Conservation (phyloP, 2,797 vertebrate genomes). For the Microchirus variegatus region DNA sequence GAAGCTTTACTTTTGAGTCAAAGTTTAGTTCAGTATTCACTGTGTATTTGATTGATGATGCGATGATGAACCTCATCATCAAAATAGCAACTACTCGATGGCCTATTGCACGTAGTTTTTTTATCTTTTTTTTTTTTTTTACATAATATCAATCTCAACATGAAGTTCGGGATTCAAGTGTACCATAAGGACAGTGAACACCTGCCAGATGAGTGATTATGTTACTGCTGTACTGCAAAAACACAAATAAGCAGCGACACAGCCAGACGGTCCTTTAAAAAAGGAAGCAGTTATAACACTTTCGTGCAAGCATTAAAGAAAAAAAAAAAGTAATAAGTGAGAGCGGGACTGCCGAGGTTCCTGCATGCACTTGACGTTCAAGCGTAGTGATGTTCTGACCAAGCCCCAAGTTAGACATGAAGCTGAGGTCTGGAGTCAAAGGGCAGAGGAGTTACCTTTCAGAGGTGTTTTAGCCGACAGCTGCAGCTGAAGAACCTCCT, state of each 20-base stretch:
- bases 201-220: no score
- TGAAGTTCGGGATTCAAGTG: no score
- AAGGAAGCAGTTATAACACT: background rate
- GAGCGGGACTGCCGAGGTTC: conserved; percentile 8
- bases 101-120: no score
- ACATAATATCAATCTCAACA: no score
- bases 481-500: conserved; percentile 86
- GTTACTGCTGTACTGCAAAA: background rate
- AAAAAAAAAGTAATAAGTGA: background rate
- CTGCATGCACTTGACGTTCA: conserved; percentile 25
- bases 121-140: no score
- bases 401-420: conserved; percentile 2
- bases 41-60: no score
- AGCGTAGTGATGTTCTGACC: background rate
- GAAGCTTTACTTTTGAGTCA: background rate
- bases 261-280: background rate
- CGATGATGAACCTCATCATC: no score
- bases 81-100: no score
- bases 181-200: no score
- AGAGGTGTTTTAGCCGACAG: conserved; percentile 78
- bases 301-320: background rate
- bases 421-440: conserved; percentile 14
- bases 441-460: conserved; percentile 79
- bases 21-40: no score
- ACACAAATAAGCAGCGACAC: no score